Conservation (phyloP, 1,140 invertebrate genomes). For the Elysia chlorotica region DNA sequence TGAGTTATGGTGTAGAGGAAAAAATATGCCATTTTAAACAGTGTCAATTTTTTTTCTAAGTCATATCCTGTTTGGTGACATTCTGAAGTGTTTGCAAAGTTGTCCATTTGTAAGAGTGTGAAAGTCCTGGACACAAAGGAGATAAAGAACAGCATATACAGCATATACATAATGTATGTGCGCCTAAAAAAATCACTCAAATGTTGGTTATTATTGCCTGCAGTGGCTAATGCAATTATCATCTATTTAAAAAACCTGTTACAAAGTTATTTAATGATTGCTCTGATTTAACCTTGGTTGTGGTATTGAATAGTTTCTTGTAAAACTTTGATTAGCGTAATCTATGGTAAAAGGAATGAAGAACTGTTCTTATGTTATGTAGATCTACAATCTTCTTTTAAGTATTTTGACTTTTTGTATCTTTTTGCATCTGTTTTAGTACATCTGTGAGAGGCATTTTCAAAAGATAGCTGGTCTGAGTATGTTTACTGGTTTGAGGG, state of each 20-base stretch:
- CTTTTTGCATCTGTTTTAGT: conserved; percentile 72
- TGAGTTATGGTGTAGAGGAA: too few relatives aligned
- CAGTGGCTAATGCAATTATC: too few relatives aligned
- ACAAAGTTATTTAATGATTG: neutral
- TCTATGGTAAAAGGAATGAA: neutral
- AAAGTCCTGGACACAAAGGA: too few relatives aligned
- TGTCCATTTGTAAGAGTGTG: too few relatives aligned
- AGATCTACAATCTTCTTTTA: neutral
- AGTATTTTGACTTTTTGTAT: neutral
- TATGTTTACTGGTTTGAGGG: conserved; percentile 96
- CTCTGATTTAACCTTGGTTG: neutral
- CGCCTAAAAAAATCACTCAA: too few relatives aligned
- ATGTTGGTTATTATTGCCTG: too few relatives aligned
- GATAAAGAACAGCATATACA: too few relatives aligned
- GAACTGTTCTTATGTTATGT: neutral
- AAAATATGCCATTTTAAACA: too few relatives aligned
- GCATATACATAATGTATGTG: too few relatives aligned
- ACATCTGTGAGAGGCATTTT: conserved; percentile 99
- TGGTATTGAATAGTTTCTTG: neutral
- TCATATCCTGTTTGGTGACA: too few relatives aligned
- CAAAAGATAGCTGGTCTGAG: conserved; percentile 92
- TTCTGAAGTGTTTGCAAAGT: too few relatives aligned
- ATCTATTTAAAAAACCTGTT: neutral
- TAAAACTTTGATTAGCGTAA: neutral
- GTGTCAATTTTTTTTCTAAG: too few relatives aligned